Conservation (phyloP, 2,113 vertebrate species). For the Mirza zaza region DNA sequence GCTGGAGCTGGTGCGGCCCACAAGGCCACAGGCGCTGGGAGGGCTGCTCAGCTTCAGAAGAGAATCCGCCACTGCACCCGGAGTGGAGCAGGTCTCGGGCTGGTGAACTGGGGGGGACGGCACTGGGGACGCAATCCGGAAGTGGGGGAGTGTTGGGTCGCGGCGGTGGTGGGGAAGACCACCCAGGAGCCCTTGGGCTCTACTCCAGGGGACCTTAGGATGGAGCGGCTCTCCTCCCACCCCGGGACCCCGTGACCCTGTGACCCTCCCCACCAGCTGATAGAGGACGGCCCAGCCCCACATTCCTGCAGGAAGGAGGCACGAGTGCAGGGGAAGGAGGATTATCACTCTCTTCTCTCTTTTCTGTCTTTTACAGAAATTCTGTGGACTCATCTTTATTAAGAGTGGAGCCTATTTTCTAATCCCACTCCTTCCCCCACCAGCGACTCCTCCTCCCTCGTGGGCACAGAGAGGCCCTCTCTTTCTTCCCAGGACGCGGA, state of each 20-base stretch:
- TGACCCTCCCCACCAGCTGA: background rate
- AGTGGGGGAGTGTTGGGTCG: accelerated
- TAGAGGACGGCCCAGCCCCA: background rate
- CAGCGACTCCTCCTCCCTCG: background rate
- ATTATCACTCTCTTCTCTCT: background rate
- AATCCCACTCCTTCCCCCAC: background rate
- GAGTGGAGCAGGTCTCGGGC: background rate
- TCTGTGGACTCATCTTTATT: background rate
- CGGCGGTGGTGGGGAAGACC: accelerated
- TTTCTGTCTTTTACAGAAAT: background rate
- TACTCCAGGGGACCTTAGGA: background rate
- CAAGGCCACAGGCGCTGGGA: background rate
- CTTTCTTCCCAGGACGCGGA: background rate
- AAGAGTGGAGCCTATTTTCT: background rate
- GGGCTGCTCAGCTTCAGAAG: too few relatives aligned
- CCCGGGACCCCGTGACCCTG: too few relatives aligned
- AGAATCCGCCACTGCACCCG: too few relatives aligned
- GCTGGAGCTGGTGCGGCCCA: accelerated
- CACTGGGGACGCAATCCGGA: accelerated
- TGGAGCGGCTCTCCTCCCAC: background rate
- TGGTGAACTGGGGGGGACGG: accelerated
- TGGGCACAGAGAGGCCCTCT: background rate
- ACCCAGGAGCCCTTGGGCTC: background rate
- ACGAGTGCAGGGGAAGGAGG: background rate
- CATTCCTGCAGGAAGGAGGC: background rate